A percentile compares a stretch with the other conserved stretches of the same genome.
phyloP scores from a whole-genome alignment of 2,797 vertebrate genomes.

The Lepilemur septentrionalis region DNA sequence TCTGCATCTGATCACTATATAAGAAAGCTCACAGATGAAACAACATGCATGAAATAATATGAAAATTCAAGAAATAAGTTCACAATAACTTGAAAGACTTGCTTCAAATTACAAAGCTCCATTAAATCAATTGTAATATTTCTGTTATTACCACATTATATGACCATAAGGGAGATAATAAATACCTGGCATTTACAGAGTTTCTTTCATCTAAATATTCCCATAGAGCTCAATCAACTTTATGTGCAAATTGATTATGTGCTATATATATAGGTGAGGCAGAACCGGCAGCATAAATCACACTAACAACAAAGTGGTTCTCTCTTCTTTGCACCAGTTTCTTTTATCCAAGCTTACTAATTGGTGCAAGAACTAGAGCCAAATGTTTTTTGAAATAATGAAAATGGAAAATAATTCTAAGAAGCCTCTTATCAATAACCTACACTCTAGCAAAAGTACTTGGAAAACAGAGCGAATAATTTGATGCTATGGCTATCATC shows the following conservation, averaged over 20 bases:
- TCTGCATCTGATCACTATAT: not conserved
- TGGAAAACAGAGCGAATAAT: slow-evolving; percentile 23
- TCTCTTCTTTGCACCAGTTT: not conserved
- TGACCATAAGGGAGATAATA: slow-evolving; percentile 71
- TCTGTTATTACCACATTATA: slow-evolving; percentile 71
- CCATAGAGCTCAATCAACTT: slow-evolving; percentile 74
- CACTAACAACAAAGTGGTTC: not conserved
- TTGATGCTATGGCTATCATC: slow-evolving; percentile 25
- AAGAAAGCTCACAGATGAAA: slow-evolving; percentile 7
- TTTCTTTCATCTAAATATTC: slow-evolving; percentile 75
- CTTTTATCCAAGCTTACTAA: slow-evolving; percentile 48
- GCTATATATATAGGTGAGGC: slow-evolving; percentile 33
- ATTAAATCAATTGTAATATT: slow-evolving; percentile 74
- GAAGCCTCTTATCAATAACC: not conserved
- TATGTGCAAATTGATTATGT: slow-evolving; percentile 68
- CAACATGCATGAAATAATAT: not conserved
- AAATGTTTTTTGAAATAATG: slow-evolving; percentile 46
- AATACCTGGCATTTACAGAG: slow-evolving; percentile 75
- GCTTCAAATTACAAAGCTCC: slow-evolving; percentile 62
- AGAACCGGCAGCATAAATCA: slow-evolving; percentile 38
- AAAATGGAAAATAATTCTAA: slow-evolving; percentile 55
- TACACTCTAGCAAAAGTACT: slow-evolving; percentile 14
- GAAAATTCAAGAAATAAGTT: slow-evolving; percentile 55
- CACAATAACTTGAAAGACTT: slow-evolving; percentile 24
- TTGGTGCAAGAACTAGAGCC: not conserved